Percentiles rank a stretch among this genome's conserved stretches.
Conservation (phyloP, 2,888 invertebrate species). For the Agriopis leucophaearia region DNA sequence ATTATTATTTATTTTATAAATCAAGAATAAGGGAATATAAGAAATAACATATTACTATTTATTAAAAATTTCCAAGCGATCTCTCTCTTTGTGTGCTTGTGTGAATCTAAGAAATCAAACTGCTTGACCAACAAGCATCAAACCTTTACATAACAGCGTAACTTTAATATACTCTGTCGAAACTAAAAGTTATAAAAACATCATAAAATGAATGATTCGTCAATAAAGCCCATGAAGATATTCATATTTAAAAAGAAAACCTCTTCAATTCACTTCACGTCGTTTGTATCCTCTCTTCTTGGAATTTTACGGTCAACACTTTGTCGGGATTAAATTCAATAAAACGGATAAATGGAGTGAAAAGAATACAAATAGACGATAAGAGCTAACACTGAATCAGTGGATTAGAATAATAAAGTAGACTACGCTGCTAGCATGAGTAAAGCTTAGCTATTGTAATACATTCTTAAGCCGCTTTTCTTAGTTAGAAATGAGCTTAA, state of each 20-base stretch:
- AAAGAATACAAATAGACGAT: constrained; percentile 66
- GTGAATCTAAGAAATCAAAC: not conserved
- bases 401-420: constrained; percentile 34
- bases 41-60: too few species aligned
- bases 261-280: constrained; percentile 47
- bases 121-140: not conserved
- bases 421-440: constrained; percentile 19
- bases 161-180: not conserved
- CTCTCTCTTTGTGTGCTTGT: too few species aligned
- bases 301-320: constrained; percentile 49
- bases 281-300: constrained; percentile 45
- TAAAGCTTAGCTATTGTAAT: constrained; percentile 7
- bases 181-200: constrained; percentile 24
- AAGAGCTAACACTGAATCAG: constrained; percentile 48
- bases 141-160: constrained; percentile 12
- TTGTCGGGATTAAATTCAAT: constrained; percentile 50
- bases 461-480: constrained; percentile 10
- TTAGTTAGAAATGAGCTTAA: not conserved
- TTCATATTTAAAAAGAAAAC: constrained; percentile 37
- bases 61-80: too few species aligned
- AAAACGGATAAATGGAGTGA: constrained; percentile 58
- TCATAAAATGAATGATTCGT: constrained; percentile 21
- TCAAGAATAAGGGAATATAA: too few species aligned
- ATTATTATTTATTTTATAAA: too few species aligned
- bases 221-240: constrained; percentile 19